Evolutionary conservation across 2,113 vertebrate species (phyloP), one percentile per base, ranked within the genome.

Genomic region (Atrichornis clamosus): DNA sequence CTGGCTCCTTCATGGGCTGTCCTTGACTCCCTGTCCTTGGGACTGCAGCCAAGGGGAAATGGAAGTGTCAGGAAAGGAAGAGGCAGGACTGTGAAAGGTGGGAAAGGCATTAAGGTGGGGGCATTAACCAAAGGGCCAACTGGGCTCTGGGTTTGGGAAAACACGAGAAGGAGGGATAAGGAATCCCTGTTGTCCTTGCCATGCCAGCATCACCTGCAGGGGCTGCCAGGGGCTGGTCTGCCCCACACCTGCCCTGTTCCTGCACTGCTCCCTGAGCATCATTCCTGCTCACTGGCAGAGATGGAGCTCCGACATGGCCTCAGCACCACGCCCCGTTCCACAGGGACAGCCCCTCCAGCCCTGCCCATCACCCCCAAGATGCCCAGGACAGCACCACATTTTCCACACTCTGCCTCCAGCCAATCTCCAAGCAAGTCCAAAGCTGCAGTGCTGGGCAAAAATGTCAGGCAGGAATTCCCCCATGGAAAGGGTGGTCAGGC

Each of bases 331-430:
- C 30, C 60, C 47, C 5, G 4, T 15, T 18, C 30, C 62, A 18
- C 14, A 33, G 11, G 37, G n/a, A 76, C 47, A 46, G 10, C 18
- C 9, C 35, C 58, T 59, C 11, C 60, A 49, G 41, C 44, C 1
- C 0, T 64, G 30, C 17, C 53, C 53, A 4, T 44, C 39, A 21
- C 20, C 19, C 24, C 37, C 0, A 0, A 58, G 28, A 15, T 35
- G 28, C 60, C 39, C 47, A 50, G 52, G 49, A 27, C 44, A 79
- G 41, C 37, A 73, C 46, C 17, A 37, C 28, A 7, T 33, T 42
- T 53, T 44, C 19, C 55, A 67, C 22, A 8, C 3, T 39, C 64
- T 70, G 41, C 65, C 79, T 62, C 52, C 64, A 87, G 55, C 28
- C 14, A 1, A 1, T 9, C 62, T 35, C 7, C 72, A 2, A 4